These are phyloP conservation scores for Scaptomyza cyrtandrae DNA, from an alignment of 2,888 invertebrate genomes.

Conservation along the genomic window DNA sequence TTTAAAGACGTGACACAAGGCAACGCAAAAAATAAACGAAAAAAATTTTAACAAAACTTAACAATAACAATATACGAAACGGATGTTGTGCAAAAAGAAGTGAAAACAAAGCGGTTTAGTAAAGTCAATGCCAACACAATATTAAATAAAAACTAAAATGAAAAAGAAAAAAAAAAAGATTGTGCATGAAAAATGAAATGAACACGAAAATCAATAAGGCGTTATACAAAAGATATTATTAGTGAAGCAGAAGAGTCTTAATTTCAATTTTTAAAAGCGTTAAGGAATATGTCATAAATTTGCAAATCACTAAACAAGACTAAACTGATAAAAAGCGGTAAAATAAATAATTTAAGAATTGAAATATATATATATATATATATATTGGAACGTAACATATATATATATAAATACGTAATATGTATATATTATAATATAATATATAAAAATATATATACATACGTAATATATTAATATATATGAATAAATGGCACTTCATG, in stretches of 20 bases:
- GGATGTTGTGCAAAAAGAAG: not conserved
- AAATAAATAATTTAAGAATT: slow-evolving; percentile 28
- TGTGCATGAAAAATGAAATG: slow-evolving; percentile 35
- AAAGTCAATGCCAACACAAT: slow-evolving; percentile 40
- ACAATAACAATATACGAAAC: slow-evolving; percentile 50
- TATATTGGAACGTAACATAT: not conserved
- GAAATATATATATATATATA: slow-evolving; percentile 5
- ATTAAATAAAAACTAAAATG: slow-evolving; percentile 10
- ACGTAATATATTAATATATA: slow-evolving; percentile 16
- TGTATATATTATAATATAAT: too few relatives aligned
- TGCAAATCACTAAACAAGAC: slow-evolving; percentile 15
- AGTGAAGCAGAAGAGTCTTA: slow-evolving; percentile 37
- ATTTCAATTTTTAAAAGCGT: slow-evolving; percentile 35
- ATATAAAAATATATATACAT: too few relatives aligned
- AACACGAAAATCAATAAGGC: slow-evolving; percentile 24
- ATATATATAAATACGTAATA: slow-evolving; percentile 9
- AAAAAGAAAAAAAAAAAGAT: slow-evolving; percentile 11
- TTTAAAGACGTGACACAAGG: slow-evolving; percentile 72
- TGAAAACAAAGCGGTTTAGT: slow-evolving; percentile 13
- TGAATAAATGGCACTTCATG: slow-evolving; percentile 32
- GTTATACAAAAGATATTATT: slow-evolving; percentile 17
- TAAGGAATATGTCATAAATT: slow-evolving; percentile 27
- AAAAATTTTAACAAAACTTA: slow-evolving; percentile 60
- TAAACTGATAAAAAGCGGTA: slow-evolving; percentile 6
- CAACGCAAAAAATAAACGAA: slow-evolving; percentile 48